Conservation (phyloP, 1,140 invertebrate species). For the Aporrectodea caliginosa region DNA sequence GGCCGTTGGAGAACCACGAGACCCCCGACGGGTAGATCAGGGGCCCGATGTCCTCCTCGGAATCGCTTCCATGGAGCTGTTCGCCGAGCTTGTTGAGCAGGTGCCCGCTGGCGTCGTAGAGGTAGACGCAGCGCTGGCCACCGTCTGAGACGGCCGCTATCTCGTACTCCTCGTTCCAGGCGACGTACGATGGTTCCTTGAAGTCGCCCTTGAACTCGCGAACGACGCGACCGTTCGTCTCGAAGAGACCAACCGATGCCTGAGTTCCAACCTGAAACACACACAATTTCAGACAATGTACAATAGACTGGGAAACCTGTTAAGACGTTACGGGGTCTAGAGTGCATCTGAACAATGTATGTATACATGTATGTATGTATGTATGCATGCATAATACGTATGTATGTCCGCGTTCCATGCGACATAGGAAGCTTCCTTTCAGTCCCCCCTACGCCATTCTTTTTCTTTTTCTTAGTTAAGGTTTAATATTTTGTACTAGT, state of each 20-base stretch:
- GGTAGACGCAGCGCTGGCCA: neutral
- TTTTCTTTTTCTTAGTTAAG: no score
- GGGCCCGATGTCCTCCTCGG: neutral
- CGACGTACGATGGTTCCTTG: neutral
- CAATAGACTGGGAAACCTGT: no score
- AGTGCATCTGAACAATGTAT: no score
- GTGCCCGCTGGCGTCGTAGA: neutral
- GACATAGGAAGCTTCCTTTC: no score
- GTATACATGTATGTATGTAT: no score
- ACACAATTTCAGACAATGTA: no score
- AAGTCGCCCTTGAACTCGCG: neutral
- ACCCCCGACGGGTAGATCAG: neutral
- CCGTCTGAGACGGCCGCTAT: neutral
- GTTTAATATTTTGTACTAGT: no score
- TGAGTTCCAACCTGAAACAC: neutral
- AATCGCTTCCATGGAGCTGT: neutral
- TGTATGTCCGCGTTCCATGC: no score
- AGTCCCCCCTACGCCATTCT: no score
- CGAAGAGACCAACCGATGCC: neutral
- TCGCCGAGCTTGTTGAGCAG: neutral
- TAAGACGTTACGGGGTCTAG: no score
- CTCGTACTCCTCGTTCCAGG: neutral
- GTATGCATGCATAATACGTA: no score
- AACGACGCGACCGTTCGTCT: neutral
- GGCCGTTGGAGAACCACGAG: neutral